phyloP scores from a whole-genome alignment of 2,888 invertebrate genomes.

The Loripinus fragilis region DNA sequence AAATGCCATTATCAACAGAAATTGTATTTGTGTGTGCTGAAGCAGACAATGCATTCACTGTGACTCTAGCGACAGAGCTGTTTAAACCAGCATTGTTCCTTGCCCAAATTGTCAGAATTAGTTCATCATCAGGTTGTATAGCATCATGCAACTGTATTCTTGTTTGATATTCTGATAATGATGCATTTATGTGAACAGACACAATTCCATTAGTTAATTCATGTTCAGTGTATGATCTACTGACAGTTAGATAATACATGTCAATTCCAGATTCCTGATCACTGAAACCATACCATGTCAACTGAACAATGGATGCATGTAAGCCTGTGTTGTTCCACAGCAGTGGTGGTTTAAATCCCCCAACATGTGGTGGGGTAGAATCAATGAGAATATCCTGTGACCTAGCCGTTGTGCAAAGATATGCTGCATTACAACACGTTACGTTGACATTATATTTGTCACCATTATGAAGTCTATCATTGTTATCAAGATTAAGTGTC shows the following conservation, averaged over 20 bases:
- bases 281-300: constrained; percentile 60
- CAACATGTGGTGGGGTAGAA: constrained; percentile 62
- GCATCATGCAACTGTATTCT: neutral
- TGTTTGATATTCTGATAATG: neutral
- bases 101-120: constrained; percentile 57
- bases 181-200: neutral
- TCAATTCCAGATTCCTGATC: constrained; percentile 57
- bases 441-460: constrained; percentile 48
- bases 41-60: constrained; percentile 18
- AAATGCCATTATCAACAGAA: constrained; percentile 21
- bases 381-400: constrained; percentile 56
- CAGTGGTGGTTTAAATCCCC: constrained; percentile 52
- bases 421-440: constrained; percentile 54
- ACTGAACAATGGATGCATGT: neutral
- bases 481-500: constrained; percentile 33
- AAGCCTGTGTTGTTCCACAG: constrained; percentile 33
- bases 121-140: constrained; percentile 7
- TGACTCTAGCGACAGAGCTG: constrained; percentile 30
- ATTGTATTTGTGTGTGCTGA: neutral
- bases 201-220: constrained; percentile 42
- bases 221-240: constrained; percentile 39
- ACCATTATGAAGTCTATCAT: constrained; percentile 46
- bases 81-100: constrained; percentile 54
- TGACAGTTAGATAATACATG: constrained; percentile 39
- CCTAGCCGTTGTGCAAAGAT: constrained; percentile 48